phyloP scores from a whole-genome alignment of 1,140 invertebrate genomes.

The Zaprionus nigranus region DNA sequence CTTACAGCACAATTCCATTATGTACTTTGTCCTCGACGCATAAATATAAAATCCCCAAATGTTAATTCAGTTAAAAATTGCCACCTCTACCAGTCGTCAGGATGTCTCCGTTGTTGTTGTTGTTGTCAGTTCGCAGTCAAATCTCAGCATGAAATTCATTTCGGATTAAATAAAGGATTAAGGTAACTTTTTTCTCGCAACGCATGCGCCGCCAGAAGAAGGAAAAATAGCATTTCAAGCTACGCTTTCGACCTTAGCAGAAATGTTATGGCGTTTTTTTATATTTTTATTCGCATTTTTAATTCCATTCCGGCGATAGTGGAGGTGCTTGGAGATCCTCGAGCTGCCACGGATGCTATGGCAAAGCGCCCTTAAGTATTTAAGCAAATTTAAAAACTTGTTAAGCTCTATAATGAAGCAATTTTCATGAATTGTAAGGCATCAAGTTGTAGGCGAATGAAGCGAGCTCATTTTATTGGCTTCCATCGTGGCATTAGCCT shows the following conservation, averaged over 20 bases:
- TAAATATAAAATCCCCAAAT: constrained; percentile 41
- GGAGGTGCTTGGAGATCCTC: not conserved
- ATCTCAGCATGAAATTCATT: constrained; percentile 76
- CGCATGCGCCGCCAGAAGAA: constrained; percentile 1
- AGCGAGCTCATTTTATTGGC: constrained; percentile 39
- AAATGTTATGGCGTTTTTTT: constrained; percentile 26
- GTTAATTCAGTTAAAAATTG: constrained; percentile 52
- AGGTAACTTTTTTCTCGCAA: constrained; percentile 62
- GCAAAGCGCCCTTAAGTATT: constrained; percentile 62
- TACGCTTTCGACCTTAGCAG: constrained; percentile 15
- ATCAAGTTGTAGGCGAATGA: constrained; percentile 14
- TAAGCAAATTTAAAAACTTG: constrained; percentile 80
- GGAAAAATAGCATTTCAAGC: constrained; percentile 7
- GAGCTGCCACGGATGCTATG: constrained; percentile 11
- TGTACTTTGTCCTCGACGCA: too few species aligned
- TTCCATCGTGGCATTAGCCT: constrained; percentile 38
- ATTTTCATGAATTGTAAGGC: constrained; percentile 49
- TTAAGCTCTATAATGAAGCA: constrained; percentile 74
- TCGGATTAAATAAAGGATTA: constrained; percentile 75
- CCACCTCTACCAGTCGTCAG: constrained; percentile 21
- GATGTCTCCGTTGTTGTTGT: not conserved
- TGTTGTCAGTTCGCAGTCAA: constrained; percentile 36
- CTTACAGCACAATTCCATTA: constrained; percentile 49
- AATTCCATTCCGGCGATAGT: constrained; percentile 42
- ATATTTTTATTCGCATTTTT: constrained; percentile 25